phyloP scores from a whole-genome alignment of 2,113 vertebrate species.

The Rhinolophus ferrumequinum region DNA sequence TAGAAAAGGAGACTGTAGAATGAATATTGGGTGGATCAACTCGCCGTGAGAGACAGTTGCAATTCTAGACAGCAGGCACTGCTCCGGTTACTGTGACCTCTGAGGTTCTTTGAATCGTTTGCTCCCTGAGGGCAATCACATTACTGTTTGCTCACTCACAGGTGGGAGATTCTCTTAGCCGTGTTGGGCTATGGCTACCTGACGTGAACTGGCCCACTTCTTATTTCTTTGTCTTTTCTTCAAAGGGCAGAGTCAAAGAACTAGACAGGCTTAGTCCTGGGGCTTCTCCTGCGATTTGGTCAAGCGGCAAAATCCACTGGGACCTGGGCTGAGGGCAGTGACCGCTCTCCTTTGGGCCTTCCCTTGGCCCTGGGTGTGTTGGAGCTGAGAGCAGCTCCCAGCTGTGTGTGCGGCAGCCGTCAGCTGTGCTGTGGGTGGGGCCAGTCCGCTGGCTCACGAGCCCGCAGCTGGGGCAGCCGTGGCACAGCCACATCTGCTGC shows the following conservation, averaged over 20 bases:
- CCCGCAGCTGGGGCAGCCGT: not conserved
- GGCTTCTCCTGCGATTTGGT: not conserved
- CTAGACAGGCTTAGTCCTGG: not conserved
- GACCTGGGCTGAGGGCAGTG: not conserved
- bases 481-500: not conserved
- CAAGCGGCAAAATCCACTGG: not conserved
- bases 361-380: not conserved
- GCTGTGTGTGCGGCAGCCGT: not conserved
- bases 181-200: not conserved
- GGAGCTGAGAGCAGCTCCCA: not conserved
- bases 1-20: not conserved
- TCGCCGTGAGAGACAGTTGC: not conserved
- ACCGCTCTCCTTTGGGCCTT: not conserved
- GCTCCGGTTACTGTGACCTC: not conserved
- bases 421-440: constrained; percentile 20
- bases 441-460: not conserved
- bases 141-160: not conserved
- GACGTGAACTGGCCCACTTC: not conserved
- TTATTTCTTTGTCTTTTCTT: not conserved
- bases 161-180: not conserved
- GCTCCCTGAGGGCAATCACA: not conserved
- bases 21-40: not conserved
- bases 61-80: not conserved
- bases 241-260: not conserved
- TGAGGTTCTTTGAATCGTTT: not conserved